Conservation (phyloP, 2,113 vertebrate genomes). For the Mellivora capensis region DNA sequence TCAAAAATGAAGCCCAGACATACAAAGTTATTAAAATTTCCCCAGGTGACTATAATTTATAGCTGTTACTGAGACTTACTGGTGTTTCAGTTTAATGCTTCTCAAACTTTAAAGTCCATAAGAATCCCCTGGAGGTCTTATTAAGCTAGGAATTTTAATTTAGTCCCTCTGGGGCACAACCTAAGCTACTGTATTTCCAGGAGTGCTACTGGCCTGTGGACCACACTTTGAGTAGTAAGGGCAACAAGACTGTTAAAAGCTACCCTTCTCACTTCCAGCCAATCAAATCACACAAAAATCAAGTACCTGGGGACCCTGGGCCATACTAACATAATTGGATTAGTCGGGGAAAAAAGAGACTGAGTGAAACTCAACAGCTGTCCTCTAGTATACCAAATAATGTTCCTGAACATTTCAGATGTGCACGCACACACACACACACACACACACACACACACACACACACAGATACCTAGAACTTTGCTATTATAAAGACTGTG, state of each 20-base stretch:
- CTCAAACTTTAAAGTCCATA: background rate
- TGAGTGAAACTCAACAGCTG: background rate
- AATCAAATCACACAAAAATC: background rate
- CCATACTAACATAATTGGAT: background rate
- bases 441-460: no score
- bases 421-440: rapidly evolving
- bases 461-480: background rate
- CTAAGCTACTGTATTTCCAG: background rate
- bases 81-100: background rate
- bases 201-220: background rate
- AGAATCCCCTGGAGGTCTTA: background rate
- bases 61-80: background rate
- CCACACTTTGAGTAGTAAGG: background rate
- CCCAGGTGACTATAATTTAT: background rate
- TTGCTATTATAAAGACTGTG: background rate
- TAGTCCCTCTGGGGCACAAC: background rate
- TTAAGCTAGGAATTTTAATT: background rate
- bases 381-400: background rate
- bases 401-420: background rate
- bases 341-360: background rate
- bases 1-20: background rate
- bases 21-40: background rate
- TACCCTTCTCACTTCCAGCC: background rate
- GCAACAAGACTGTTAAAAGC: background rate
- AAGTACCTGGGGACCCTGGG: rapidly evolving